Evolutionary conservation across 2,888 invertebrate species (phyloP).

Genomic region (Melieria picta): DNA sequence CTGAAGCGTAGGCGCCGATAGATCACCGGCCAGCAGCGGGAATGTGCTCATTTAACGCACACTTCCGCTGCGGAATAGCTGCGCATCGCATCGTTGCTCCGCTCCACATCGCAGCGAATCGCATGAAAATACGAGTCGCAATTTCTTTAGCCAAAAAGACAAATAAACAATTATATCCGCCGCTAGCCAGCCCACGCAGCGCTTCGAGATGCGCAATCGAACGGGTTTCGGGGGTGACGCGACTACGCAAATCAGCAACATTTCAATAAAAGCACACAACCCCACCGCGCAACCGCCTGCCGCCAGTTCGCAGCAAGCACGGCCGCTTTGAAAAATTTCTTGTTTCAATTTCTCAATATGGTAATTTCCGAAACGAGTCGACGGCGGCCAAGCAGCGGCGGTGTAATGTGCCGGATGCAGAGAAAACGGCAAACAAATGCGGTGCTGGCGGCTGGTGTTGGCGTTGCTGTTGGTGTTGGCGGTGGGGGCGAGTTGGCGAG

Average conservation of each 20-base stretch:
- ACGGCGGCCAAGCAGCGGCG: slow-evolving; percentile 15
- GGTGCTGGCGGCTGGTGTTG: no score
- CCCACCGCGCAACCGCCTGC: slow-evolving; percentile 1
- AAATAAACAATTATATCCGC: slow-evolving; percentile 47
- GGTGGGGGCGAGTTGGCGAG: not conserved
- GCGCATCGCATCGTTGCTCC: no score
- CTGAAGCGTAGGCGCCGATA: no score
- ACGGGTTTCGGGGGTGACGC: slow-evolving; percentile 15
- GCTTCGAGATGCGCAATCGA: not conserved
- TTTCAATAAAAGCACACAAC: slow-evolving; percentile 2
- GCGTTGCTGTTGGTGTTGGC: not conserved
- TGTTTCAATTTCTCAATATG: slow-evolving; percentile 59
- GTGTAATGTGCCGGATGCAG: slow-evolving; percentile 54
- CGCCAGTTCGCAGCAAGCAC: not conserved
- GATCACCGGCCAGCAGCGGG: no score
- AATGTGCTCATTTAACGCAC: no score
- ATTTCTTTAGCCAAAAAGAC: slow-evolving; percentile 25
- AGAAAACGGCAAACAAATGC: not conserved
- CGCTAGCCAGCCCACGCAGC: slow-evolving; percentile 16
- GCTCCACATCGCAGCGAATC: not conserved
- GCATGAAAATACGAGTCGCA: not conserved
- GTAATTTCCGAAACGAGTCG: slow-evolving; percentile 51
- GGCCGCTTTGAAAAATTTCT: slow-evolving; percentile 22
- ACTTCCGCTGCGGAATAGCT: no score
- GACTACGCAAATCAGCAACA: slow-evolving; percentile 20